Percentiles rank a stretch among this genome's conserved stretches.
Evolutionary conservation across 2,113 vertebrate genomes (phyloP).

Genomic region (Dryoscopus gambensis): DNA sequence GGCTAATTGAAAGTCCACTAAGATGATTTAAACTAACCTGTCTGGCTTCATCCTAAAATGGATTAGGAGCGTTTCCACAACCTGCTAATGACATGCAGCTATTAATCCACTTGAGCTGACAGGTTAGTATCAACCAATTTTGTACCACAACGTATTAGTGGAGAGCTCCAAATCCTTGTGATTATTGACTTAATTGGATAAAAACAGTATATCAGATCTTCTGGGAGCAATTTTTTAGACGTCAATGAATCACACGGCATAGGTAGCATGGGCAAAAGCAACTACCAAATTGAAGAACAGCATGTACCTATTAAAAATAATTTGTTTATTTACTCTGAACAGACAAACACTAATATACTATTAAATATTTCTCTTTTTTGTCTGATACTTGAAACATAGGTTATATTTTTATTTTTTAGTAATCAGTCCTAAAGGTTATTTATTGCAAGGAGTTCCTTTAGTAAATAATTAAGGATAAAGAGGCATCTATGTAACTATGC

Average conservation of each 20-base stretch:
- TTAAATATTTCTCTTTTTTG: not conserved
- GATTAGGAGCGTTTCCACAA: not conserved
- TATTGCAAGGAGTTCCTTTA: not conserved
- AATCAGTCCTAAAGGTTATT: not conserved
- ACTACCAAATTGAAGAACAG: not conserved
- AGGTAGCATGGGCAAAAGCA: not conserved
- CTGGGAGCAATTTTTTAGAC: not conserved
- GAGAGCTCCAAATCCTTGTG: conserved; percentile 1
- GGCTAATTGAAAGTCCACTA: conserved; percentile 12
- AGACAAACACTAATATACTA: not conserved
- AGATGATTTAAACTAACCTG: conserved; percentile 47
- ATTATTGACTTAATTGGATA: conserved; percentile 44
- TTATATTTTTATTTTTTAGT: not conserved
- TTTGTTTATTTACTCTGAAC: not conserved
- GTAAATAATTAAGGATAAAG: not conserved
- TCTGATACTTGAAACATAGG: not conserved
- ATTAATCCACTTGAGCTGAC: conserved; percentile 30
- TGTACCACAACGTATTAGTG: not conserved
- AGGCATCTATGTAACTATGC: not conserved
- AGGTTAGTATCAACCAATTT: conserved; percentile 25
- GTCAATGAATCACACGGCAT: not conserved
- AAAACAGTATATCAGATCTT: not conserved
- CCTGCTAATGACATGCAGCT: not conserved
- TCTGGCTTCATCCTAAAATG: not conserved
- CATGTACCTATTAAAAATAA: not conserved